Evolutionary conservation across 2,113 vertebrate genomes (phyloP), one percentile per base, ranked within the genome.

Genomic region (Tinamus guttatus): DNA sequence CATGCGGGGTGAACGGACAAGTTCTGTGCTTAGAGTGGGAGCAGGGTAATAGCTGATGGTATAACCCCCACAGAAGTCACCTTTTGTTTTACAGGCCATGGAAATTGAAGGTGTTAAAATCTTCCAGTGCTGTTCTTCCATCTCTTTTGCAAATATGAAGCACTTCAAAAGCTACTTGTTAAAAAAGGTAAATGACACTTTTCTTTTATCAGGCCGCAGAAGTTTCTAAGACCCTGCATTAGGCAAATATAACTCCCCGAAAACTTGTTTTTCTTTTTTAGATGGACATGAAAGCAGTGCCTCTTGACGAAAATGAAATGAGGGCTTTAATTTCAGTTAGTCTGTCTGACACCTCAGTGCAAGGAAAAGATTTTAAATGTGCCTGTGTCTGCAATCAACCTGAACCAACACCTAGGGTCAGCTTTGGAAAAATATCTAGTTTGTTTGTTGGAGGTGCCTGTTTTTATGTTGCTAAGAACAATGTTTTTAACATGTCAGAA

Each of bases 101-200:
- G 81, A 58, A 60, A 88, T 95, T 36, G 96, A 97, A 17, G 97
- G 97, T 13, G 87, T 97, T 75, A 97, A 97, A 60, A 97, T 97
- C 90, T 96, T 97, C 84, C 97, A 97, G 82, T 98, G 96, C 82
- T 97, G 95, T 65, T 97, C 87, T 32, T 95, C 97, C 56, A 95
- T 98, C 38, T 98, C 97, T 4, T 97, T 96, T 3, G 76, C 96
- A 36, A 98, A 97, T 5, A 84, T 97, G 64, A 47, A 96, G 74
- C 32, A 49, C 13, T 96, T 98, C 28, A 97, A 96, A 70, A 36
- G 13, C 24, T 91, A 60, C 63, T 78, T 98, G 87, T 64, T 98
- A 18, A 47, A 41, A 8, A 96, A 98, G 96, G 97, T 98, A 58
- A 88, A 71, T 40, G 11, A 12, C 9, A 4, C 34, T 34, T 28